Conservation (phyloP, 2,113 vertebrate genomes). For the Oreochromis tanganicae region DNA sequence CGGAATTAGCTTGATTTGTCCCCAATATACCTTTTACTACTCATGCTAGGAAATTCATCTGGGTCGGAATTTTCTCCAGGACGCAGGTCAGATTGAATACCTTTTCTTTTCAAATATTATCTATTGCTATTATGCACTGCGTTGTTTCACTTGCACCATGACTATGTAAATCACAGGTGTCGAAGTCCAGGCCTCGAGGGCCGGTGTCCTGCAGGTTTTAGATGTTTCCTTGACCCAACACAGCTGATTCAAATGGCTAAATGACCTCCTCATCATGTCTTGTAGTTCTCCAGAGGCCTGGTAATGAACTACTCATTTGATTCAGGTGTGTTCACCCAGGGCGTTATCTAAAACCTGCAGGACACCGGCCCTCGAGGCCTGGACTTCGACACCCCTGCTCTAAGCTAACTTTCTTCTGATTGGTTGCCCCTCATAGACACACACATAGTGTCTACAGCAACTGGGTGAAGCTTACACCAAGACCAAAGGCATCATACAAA, state of each 20-base stretch:
- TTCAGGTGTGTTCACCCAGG: too few species aligned
- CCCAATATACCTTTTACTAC: background rate
- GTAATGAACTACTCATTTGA: too few species aligned
- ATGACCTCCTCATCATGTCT: too few species aligned
- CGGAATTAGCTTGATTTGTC: background rate
- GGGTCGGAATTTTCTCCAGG: background rate
- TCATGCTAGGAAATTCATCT: background rate
- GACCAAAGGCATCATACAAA: background rate
- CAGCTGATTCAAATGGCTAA: too few species aligned
- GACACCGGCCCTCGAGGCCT: too few species aligned
- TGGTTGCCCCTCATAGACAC: background rate
- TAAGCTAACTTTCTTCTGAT: background rate
- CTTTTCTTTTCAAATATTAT: background rate
- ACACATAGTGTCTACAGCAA: background rate
- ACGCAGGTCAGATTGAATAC: background rate
- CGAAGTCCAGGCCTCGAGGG: too few species aligned
- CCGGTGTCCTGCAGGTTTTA: too few species aligned
- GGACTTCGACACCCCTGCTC: too few species aligned
- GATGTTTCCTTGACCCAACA: too few species aligned
- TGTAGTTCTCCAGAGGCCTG: too few species aligned
- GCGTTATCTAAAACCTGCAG: too few species aligned
- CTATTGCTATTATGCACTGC: background rate
- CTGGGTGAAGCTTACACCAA: background rate
- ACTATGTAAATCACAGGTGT: background rate
- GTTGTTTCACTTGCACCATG: fast-evolving